Evolutionary conservation across 2,113 vertebrate genomes (phyloP).

Genomic region (Symphodus melops): DNA sequence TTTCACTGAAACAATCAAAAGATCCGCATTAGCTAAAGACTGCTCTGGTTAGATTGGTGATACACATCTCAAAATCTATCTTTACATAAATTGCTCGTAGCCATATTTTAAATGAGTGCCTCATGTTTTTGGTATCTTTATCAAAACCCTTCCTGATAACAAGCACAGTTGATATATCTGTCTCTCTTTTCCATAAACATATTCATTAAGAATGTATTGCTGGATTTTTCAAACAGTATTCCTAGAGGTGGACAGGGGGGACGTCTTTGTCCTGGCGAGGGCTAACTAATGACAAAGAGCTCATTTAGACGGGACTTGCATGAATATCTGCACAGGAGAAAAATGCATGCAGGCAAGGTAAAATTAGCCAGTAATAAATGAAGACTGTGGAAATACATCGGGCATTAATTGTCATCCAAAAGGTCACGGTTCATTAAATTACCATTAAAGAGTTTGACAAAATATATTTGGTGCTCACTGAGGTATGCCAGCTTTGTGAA

Average conservation of each 20-base stretch:
- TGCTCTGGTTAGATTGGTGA: constrained; percentile 8
- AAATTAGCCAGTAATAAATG: constrained; percentile 81
- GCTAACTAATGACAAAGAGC: constrained; percentile 74
- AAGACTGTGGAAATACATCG: constrained; percentile 74
- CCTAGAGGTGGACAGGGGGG: constrained; percentile 53
- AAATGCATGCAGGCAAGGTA: constrained; percentile 67
- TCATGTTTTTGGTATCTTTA: constrained; percentile 22
- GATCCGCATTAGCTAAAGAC: constrained; percentile 17
- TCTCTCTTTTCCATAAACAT: constrained; percentile 63
- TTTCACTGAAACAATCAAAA: constrained; percentile 27
- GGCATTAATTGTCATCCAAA: constrained; percentile 80
- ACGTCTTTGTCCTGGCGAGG: constrained; percentile 68
- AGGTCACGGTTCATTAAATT: constrained; percentile 82
- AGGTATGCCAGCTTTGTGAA: constrained; percentile 77
- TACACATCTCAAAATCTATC: constrained; percentile 22
- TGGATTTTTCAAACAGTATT: constrained; percentile 48
- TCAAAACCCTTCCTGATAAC: constrained; percentile 46
- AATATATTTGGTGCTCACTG: constrained; percentile 82
- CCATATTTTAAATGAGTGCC: constrained; percentile 33
- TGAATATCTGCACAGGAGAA: constrained; percentile 61
- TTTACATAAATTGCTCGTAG: constrained; percentile 31
- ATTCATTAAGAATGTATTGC: constrained; percentile 71
- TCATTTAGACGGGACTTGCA: constrained; percentile 74
- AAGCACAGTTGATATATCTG: constrained; percentile 30
- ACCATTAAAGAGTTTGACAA: constrained; percentile 80